Evolutionary conservation across 1,140 invertebrate genomes (phyloP).

Genomic region (Conus betulinus): DNA sequence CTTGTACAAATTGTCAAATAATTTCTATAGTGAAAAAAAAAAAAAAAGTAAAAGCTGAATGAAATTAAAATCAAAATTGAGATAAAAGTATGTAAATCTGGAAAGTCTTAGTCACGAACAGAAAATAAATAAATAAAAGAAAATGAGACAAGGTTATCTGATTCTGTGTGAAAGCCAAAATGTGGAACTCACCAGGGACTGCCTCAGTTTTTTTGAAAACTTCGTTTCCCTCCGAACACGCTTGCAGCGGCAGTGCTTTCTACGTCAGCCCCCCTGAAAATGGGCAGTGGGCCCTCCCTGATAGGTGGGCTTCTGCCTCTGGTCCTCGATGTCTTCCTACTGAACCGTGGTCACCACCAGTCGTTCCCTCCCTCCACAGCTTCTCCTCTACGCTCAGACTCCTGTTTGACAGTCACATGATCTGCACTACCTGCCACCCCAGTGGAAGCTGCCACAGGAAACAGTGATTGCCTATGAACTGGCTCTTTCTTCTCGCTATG

Average conservation of each 20-base stretch:
- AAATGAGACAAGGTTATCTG: background rate
- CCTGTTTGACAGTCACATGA: background rate
- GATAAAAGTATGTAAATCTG: too few relatives aligned
- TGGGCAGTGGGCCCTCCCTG: too few relatives aligned
- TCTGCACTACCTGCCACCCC: background rate
- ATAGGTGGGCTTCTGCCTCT: too few relatives aligned
- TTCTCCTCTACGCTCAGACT: background rate
- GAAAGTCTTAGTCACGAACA: background rate
- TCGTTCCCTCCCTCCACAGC: too few relatives aligned
- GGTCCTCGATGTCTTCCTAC: too few relatives aligned
- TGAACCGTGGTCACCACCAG: too few relatives aligned
- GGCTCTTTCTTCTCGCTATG: background rate
- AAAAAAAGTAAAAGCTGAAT: background rate
- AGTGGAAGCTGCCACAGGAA: background rate
- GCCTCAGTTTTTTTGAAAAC: background rate
- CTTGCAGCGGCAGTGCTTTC: background rate
- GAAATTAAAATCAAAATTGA: background rate
- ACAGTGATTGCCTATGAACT: background rate
- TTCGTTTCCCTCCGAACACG: slow-evolving; percentile 22
- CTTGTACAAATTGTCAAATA: background rate
- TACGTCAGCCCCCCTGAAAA: too few relatives aligned
- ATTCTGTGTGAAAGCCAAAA: background rate
- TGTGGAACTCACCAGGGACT: background rate
- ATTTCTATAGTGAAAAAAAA: background rate
- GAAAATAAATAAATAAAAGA: background rate